phyloP scores from a whole-genome alignment of 1,140 invertebrate species.

The Calliopsis andreniformis region DNA sequence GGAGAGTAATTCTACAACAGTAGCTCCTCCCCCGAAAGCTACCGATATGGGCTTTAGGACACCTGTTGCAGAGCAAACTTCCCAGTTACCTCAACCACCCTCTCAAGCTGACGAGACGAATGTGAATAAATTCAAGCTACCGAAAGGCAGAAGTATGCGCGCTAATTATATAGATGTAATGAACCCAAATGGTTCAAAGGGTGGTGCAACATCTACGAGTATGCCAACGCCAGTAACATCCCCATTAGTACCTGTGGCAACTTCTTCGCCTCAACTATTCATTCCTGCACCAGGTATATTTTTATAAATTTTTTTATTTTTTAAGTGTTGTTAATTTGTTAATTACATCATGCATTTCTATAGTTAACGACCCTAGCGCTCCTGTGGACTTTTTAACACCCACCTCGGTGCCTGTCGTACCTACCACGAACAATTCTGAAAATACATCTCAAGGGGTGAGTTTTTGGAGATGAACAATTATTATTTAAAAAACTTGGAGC shows the following conservation, averaged over 20 bases:
- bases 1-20: conserved; percentile 82
- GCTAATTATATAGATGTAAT: conserved; percentile 91
- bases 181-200: conserved; percentile 85
- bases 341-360: not conserved
- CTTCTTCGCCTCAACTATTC: conserved; percentile 81
- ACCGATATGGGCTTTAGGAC: conserved; percentile 80
- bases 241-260: conserved; percentile 78
- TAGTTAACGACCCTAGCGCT: conserved; percentile 82
- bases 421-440: conserved; percentile 65
- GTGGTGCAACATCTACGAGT: conserved; percentile 76
- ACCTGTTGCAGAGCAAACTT: conserved; percentile 31
- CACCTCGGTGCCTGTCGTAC: conserved; percentile 58
- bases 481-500: not conserved
- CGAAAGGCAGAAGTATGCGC: conserved; percentile 87
- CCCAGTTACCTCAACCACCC: conserved; percentile 28
- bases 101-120: conserved; percentile 56
- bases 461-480: conserved; percentile 35
- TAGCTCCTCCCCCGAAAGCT: conserved; percentile 90
- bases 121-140: conserved; percentile 88
- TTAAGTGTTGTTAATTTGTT: not conserved
- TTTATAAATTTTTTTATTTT: not conserved
- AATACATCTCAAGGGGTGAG: conserved; percentile 76
- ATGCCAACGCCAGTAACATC: conserved; percentile 80
- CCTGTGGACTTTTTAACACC: conserved; percentile 83
- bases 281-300: conserved; percentile 81